Evolutionary conservation across 2,797 vertebrate genomes (phyloP).

Genomic region (Argya squamiceps): DNA sequence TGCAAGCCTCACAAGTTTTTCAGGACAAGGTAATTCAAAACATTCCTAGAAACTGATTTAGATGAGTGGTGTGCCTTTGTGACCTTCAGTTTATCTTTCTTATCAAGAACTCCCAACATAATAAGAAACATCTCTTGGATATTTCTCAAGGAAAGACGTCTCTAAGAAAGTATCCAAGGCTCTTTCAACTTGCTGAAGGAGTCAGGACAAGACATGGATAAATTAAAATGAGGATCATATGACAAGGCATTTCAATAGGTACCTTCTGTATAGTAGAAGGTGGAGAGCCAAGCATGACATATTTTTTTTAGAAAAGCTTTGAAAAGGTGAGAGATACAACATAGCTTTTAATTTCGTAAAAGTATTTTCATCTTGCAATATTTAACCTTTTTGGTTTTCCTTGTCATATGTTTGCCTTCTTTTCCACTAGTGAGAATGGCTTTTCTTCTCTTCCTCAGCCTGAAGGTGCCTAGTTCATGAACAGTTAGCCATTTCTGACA

Average conservation of each 20-base stretch:
- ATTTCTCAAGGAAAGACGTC: neutral
- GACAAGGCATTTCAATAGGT: neutral
- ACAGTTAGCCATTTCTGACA: neutral
- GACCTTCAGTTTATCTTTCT: neutral
- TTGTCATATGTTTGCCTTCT: neutral
- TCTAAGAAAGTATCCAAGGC: neutral
- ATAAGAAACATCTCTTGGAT: neutral
- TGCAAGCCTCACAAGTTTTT: neutral
- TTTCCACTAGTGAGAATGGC: neutral
- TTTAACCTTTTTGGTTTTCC: neutral
- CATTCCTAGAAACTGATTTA: neutral
- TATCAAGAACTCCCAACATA: neutral
- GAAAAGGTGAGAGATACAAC: neutral
- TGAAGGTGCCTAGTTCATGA: neutral
- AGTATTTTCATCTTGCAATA: rapidly evolving
- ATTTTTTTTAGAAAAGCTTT: neutral
- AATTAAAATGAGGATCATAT: neutral
- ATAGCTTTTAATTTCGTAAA: neutral
- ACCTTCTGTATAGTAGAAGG: neutral
- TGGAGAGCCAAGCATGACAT: neutral
- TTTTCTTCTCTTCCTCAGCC: neutral
- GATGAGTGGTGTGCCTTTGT: too few species aligned
- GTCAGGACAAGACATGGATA: neutral
- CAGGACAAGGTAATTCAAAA: neutral
- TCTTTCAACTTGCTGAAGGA: neutral